A percentile compares a stretch with the other conserved stretches of the same genome.
phyloP scores from a whole-genome alignment of 2,888 invertebrate species.

The Oligia fasciuncula region DNA sequence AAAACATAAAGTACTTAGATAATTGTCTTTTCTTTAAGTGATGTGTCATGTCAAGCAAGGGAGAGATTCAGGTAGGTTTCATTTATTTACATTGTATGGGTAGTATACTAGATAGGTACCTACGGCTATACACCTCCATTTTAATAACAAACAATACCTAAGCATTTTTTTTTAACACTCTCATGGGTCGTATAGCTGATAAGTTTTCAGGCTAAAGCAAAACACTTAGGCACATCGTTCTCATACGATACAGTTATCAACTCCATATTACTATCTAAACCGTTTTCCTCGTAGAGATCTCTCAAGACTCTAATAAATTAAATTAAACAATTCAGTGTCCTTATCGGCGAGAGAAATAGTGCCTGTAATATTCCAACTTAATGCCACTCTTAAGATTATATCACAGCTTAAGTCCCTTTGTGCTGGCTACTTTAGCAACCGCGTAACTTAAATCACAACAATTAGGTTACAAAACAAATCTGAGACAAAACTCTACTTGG shows the following conservation, averaged over 20 bases:
- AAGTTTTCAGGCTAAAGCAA: conserved; percentile 31
- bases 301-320: conserved; percentile 70
- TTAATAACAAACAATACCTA: conserved; percentile 9
- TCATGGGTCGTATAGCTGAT: conserved; percentile 39
- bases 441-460: conserved; percentile 75
- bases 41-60: conserved; percentile 12
- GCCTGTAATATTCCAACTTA: conserved; percentile 77
- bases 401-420: conserved; percentile 76
- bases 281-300: conserved; percentile 50
- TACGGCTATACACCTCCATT: not conserved
- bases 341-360: conserved; percentile 78
- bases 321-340: conserved; percentile 75
- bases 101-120: not conserved
- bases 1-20: conserved; percentile 11
- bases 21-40: conserved; percentile 29
- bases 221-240: conserved; percentile 23
- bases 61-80: not conserved
- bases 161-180: conserved; percentile 9
- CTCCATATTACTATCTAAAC: conserved; percentile 34
- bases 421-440: conserved; percentile 72
- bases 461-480: conserved; percentile 76
- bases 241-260: conserved; percentile 24
- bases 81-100: not conserved
- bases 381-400: conserved; percentile 78
- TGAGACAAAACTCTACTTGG: conserved; percentile 60